These are phyloP conservation scores for Drosophila maculinotata DNA, from an alignment of 2,888 invertebrate genomes.

Conservation along the genomic window DNA sequence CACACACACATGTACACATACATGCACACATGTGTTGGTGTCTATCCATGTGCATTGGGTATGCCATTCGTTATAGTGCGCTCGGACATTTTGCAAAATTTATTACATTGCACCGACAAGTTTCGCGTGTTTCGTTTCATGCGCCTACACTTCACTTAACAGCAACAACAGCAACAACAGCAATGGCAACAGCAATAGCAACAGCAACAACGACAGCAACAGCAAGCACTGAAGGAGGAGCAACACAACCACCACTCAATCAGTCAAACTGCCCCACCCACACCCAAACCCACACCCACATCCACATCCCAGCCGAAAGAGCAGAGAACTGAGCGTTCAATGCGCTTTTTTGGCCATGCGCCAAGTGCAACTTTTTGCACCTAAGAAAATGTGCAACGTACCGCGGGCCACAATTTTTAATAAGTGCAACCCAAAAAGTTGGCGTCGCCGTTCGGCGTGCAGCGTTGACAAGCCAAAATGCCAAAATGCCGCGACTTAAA, in stretches of 20 bases:
- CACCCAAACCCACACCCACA: not conserved
- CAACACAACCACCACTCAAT: slow-evolving; percentile 40
- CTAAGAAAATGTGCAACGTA: slow-evolving; percentile 65
- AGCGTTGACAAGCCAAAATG: slow-evolving; percentile 70
- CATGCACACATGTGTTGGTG: slow-evolving; percentile 14
- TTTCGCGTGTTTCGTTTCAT: slow-evolving; percentile 73
- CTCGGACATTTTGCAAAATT: slow-evolving; percentile 73
- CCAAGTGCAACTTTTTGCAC: slow-evolving; percentile 79
- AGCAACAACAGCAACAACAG: slow-evolving; percentile 10
- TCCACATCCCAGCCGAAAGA: slow-evolving; percentile 3
- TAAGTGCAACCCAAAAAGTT: slow-evolving; percentile 54
- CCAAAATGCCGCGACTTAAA: slow-evolving; percentile 71
- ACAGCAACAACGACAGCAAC: slow-evolving; percentile 2
- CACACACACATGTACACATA: not conserved
- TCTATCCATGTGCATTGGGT: slow-evolving; percentile 58
- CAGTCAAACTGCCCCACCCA: slow-evolving; percentile 39
- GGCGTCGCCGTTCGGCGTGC: no score
- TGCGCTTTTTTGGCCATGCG: slow-evolving; percentile 44
- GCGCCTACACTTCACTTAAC: slow-evolving; percentile 70
- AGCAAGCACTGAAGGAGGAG: not conserved
- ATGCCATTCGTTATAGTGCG: slow-evolving; percentile 71
- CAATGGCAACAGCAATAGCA: not conserved
- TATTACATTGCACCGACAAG: slow-evolving; percentile 77
- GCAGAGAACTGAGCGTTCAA: slow-evolving; percentile 9
- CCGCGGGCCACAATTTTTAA: slow-evolving; percentile 57